A percentile compares a stretch with the other conserved stretches of the same genome.
phyloP scores from a whole-genome alignment of 2,113 vertebrate species.

The Hoplias malabaricus region DNA sequence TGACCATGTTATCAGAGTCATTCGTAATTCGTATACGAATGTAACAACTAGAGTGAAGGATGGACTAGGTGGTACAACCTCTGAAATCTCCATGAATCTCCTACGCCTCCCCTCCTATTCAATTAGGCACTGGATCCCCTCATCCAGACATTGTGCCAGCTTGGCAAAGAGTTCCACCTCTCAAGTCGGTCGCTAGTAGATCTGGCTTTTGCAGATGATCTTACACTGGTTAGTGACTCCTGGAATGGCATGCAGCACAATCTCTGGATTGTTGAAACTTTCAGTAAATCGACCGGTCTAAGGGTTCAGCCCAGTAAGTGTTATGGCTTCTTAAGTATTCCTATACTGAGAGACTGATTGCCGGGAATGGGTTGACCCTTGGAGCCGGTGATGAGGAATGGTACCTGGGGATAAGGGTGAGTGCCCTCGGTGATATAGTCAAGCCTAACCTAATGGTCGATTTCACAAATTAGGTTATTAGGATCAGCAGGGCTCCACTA shows the following conservation, averaged over 20 bases:
- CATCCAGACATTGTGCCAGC: neutral
- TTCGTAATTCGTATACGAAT: neutral
- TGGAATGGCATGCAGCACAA: neutral
- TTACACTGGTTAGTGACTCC: neutral
- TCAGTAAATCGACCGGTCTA: neutral
- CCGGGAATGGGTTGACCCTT: neutral
- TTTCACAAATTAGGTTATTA: neutral
- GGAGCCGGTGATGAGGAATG: neutral
- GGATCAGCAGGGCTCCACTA: neutral
- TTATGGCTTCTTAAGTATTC: neutral
- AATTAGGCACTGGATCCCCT: neutral
- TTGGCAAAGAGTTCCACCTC: neutral
- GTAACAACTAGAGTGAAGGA: neutral
- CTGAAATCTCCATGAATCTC: neutral
- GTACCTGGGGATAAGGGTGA: neutral
- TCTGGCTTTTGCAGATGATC: neutral
- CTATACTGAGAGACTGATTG: neutral
- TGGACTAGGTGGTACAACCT: neutral
- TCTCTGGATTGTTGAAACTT: neutral
- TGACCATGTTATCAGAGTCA: neutral
- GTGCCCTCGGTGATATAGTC: neutral
- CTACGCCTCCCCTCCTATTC: neutral
- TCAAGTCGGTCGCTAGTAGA: neutral
- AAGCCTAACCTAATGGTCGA: neutral
- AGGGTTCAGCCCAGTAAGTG: conserved; percentile 11